Evolutionary conservation across 2,113 vertebrate genomes (phyloP), one percentile per base, ranked within the genome.

Genomic region (Myocastor coypus): DNA sequence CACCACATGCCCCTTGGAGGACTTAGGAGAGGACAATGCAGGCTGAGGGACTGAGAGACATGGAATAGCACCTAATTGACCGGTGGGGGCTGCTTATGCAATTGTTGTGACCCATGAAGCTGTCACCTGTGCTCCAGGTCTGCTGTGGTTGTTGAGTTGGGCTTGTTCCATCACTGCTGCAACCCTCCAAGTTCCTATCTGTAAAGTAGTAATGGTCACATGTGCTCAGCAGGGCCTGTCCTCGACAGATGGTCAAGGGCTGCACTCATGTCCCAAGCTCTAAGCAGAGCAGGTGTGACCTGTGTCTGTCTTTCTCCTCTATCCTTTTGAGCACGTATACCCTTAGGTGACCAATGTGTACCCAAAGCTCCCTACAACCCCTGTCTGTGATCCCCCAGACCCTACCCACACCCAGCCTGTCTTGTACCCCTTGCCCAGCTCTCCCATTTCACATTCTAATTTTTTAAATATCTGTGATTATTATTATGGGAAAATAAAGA

Each of bases 351-450:
- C 14, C 34, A 10, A 34, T 63, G 28, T 66, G 80, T 37, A 10
- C 37, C 52, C 42, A 59, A 14, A 4, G 30, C 55, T 10, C 16
- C 32, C 42, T 40, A 8, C 0, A n/a, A 8, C 20, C 50, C 19
- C 0, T 9, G 55, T 40, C 12, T 3, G 1, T 9, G n/a, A 19
- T 3, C 16, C 37, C 24, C 5, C 2, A 32, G 20, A 10, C 57
- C 3, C 14, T 1, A 14, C 3, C 7, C n/a, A 30, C 0, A 11
- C 1, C 80, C 24, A 28, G 10, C 6, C 7, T 37, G 7, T 5
- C 57, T 87, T 20, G 5, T 37, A 55, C 17, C 68, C 83, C 63
- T 78, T 13, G 37, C 40, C 50, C 3, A 20, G 26, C 3, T 71
- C 46, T 83, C 52, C 83, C n/a, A 46, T 42, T 17, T 66, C 1